Evolutionary conservation across 2,113 vertebrate species (phyloP).

Genomic region (Rynchops niger): DNA sequence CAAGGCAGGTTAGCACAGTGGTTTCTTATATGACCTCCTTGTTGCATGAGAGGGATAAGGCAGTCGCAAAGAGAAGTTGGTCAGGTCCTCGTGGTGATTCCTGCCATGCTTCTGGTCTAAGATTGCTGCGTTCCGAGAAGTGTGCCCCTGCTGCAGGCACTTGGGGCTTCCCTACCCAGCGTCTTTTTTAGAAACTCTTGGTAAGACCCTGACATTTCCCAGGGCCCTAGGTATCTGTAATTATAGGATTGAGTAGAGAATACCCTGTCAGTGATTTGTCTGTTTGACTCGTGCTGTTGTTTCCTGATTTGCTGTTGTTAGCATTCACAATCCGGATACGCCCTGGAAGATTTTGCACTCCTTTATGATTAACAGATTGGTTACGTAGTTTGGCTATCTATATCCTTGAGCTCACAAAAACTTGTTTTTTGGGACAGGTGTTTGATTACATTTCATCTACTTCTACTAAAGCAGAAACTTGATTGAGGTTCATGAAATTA

Average conservation of each 20-base stretch:
- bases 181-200: neutral
- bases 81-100: neutral
- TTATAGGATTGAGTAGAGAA: neutral
- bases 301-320: neutral
- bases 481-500: neutral
- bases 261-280: neutral
- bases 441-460: neutral
- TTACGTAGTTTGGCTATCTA: neutral
- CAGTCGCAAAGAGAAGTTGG: neutral
- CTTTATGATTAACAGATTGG: neutral
- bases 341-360: neutral
- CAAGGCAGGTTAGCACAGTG: neutral
- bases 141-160: too few species aligned
- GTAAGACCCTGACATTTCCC: neutral
- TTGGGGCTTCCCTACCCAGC: neutral
- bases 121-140: neutral
- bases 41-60: neutral
- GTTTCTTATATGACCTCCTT: neutral
- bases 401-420: neutral
- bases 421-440: neutral
- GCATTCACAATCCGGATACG: neutral
- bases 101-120: neutral
- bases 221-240: neutral
- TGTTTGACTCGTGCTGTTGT: neutral
- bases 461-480: neutral